Evolutionary conservation across 2,113 vertebrate genomes (phyloP).

Genomic region (Leucoraja erinaceus): DNA sequence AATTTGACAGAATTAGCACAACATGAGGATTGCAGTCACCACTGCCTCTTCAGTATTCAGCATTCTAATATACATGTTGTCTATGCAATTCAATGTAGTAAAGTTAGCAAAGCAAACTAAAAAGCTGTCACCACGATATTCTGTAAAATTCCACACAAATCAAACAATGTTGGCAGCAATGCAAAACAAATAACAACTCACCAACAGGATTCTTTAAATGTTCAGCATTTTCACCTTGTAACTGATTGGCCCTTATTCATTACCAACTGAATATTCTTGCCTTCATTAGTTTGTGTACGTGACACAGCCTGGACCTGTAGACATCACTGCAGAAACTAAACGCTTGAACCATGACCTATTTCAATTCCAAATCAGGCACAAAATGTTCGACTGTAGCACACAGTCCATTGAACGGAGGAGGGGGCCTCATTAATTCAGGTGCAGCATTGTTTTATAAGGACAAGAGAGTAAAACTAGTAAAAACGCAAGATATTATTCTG

Average conservation of each 20-base stretch:
- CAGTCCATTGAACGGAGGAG: not conserved
- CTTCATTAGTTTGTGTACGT: not conserved
- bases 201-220: not conserved
- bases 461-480: not conserved
- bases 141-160: too few species aligned
- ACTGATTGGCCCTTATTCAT: not conserved
- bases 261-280: not conserved
- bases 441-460: not conserved
- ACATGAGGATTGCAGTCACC: too few species aligned
- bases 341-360: not conserved
- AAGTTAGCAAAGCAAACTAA: too few species aligned
- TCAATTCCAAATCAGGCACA: not conserved
- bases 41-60: too few species aligned
- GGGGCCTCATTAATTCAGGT: not conserved
- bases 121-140: too few species aligned
- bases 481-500: not conserved
- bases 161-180: too few species aligned
- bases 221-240: not conserved
- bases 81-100: too few species aligned
- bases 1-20: too few species aligned
- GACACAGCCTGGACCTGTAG: not conserved
- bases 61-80: too few species aligned
- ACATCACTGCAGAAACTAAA: not conserved
- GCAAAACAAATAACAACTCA: not conserved
- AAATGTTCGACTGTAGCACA: not conserved